Evolutionary conservation across 35 echinoderm and acorn worm species (phyloP), one percentile per base, ranked within the genome.

Genomic region (Diadema setosum): DNA sequence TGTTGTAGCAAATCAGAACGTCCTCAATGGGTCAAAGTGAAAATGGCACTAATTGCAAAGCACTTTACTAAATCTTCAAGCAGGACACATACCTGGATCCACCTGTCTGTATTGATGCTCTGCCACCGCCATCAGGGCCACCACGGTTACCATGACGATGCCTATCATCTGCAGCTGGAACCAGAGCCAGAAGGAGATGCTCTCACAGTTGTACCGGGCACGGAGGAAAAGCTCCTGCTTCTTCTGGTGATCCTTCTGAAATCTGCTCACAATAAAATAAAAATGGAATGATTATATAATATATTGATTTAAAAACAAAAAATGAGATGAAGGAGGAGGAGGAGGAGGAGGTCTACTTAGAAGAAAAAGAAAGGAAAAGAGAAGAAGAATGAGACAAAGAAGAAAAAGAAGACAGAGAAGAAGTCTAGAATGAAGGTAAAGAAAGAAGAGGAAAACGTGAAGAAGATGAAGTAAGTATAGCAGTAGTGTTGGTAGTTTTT

Each of bases 221-320:
- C 89, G 82, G 55, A 94, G 96, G 52, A 87, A 88, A 32, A 69
- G 39, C 35, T 98, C 92, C 18, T 94, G 58, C 58, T 59, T 91
- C n/a, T 60, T 45, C 5, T 82, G 85, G 50, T 98, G 94, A 44
- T 98, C 96, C 12, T 84, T 37, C 39, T 88, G 84, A 65, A 98
- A 98, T 44, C 96, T 98, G 65, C 15, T 39, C 20, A 24, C 23
- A 12, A 76, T 17, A 76, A 40, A 76, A 18, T 3, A 3, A 16
- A 1, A 16, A 2, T 21, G 21, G 14, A 16, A 16, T 2, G 21
- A 16, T 55, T 12, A 1, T 55, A 55, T 16, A 55, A 0, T 55
- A 2, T 1, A 55, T 55, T 0, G 14, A 55, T 55, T 0, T 16
- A 55, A 12, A 16, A 16, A 16, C 49, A 55, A 55, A 55, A 1